Percentiles rank a stretch among this genome's conserved stretches.
Conservation (phyloP, 1,140 invertebrate genomes). For the Zaprionus gabonicus region DNA sequence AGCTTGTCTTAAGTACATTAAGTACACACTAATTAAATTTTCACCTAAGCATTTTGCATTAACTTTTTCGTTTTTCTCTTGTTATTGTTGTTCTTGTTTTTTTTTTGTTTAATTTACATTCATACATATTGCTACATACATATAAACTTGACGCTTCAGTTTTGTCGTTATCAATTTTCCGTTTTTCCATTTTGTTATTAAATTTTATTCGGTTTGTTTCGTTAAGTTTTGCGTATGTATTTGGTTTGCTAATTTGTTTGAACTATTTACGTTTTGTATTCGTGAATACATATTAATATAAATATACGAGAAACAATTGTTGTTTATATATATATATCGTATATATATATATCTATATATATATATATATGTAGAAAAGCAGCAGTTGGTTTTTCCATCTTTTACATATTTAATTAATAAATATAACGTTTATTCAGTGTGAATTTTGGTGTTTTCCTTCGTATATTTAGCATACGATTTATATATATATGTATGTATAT, state of each 20-base stretch:
- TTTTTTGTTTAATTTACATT: slow-evolving; percentile 71
- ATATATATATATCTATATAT: slow-evolving; percentile 45
- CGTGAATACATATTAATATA: slow-evolving; percentile 70
- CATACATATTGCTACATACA: slow-evolving; percentile 80
- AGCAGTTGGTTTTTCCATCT: slow-evolving; percentile 60
- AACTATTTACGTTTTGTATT: slow-evolving; percentile 75
- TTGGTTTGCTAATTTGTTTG: slow-evolving; percentile 82
- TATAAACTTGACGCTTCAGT: slow-evolving; percentile 73
- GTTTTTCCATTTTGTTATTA: slow-evolving; percentile 27
- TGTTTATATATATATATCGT: slow-evolving; percentile 54
- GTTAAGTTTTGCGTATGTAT: slow-evolving; percentile 72
- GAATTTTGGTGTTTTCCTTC: slow-evolving; percentile 76
- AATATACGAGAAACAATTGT: slow-evolving; percentile 80
- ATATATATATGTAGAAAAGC: slow-evolving; percentile 73
- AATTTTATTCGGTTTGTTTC: slow-evolving; percentile 33
- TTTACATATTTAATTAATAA: slow-evolving; percentile 77
- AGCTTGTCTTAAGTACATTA: slow-evolving; percentile 76
- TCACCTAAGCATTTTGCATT: slow-evolving; percentile 79
- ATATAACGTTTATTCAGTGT: slow-evolving; percentile 81
- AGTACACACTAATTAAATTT: slow-evolving; percentile 82
- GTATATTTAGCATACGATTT: slow-evolving; percentile 53
- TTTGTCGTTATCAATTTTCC: slow-evolving; percentile 42
- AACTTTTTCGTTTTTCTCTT: slow-evolving; percentile 52
- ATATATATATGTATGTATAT: slow-evolving; percentile 46
- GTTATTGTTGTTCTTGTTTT: slow-evolving; percentile 51